Evolutionary conservation across 2,113 vertebrate species (phyloP), one percentile per base, ranked within the genome.

Genomic region (Bufo bufo): DNA sequence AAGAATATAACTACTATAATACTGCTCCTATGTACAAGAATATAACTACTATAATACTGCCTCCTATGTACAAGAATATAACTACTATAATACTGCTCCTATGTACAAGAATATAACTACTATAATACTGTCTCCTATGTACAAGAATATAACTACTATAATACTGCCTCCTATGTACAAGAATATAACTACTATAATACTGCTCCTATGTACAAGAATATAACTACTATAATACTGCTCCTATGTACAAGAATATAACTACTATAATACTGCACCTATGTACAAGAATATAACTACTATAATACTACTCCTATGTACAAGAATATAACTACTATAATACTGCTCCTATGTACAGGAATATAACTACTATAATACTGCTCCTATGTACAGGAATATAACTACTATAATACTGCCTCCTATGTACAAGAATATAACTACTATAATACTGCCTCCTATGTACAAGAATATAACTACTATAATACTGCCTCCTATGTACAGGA

Each of bases 121-220:
- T 69, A 23, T 23, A 69, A 69, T 23, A 23, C 20, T 69, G 65
- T 14, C 65, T 9, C 65, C 65, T 69, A 69, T 69, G 9, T 69
- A 69, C 65, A 69, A 69, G 20, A 69, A 69, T 69, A 69, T 69
- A 69, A 69, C 20, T 33, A 23, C 65, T 72, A 72, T 72, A 72
- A 72, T 72, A 72, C 69, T 23, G 65, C 65, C 13, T 3, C 65
- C 65, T 69, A 69, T 11, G n/a, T 69, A 69, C 69, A 72, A 45
- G 69, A 72, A 72, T 72, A 72, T 72, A 72, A 72, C 23, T 72
- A 72, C 69, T 72, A 72, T 45, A 72, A 72, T 72, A 72, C 69
- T 72, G 69, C 69, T 6, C 23, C 69, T 72, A 72, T 72, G 13
- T 72, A 72, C 33, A 72, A 45, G 69, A 72, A 72, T 72, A 72